A percentile compares a stretch with the other conserved stretches of the same genome.
phyloP scores from a whole-genome alignment of 2,888 invertebrate species.

The Catocala fraxini region DNA sequence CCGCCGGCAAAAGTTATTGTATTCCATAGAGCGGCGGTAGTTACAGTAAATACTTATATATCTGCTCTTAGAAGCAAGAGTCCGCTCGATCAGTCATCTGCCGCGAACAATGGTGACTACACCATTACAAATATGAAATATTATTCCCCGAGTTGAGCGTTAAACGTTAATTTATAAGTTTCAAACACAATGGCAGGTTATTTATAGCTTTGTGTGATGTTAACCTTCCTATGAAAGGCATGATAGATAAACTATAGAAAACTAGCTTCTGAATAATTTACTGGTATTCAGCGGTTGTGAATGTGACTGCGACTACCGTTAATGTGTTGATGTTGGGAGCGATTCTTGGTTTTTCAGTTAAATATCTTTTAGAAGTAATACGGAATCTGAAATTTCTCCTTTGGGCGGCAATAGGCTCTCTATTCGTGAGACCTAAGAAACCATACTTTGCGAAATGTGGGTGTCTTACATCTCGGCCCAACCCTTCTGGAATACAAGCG shows the following conservation, averaged over 20 bases:
- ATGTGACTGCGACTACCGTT: too few relatives aligned
- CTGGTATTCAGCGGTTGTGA: too few relatives aligned
- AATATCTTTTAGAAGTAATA: neutral
- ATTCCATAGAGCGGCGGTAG: too few relatives aligned
- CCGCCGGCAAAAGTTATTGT: too few relatives aligned
- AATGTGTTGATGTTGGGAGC: too few relatives aligned
- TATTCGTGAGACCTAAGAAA: too few relatives aligned
- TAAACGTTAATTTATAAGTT: constrained; percentile 55
- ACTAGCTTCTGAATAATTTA: too few relatives aligned
- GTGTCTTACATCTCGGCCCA: too few relatives aligned
- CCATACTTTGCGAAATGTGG: too few relatives aligned
- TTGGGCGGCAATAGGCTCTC: too few relatives aligned
- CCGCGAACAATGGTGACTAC: constrained; percentile 37
- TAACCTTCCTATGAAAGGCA: neutral
- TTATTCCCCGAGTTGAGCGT: constrained; percentile 31
- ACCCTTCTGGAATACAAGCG: neutral
- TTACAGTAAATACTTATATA: neutral
- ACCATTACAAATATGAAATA: constrained; percentile 56
- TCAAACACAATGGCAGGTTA: constrained; percentile 54
- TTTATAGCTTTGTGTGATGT: constrained; percentile 36
- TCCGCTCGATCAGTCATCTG: constrained; percentile 39
- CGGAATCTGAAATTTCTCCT: neutral
- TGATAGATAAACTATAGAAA: too few relatives aligned
- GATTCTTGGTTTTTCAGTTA: too few relatives aligned
- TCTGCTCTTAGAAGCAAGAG: constrained; percentile 8